phyloP scores from a whole-genome alignment of 2,888 invertebrate species.

The Poecilobothrus nobilitatus region DNA sequence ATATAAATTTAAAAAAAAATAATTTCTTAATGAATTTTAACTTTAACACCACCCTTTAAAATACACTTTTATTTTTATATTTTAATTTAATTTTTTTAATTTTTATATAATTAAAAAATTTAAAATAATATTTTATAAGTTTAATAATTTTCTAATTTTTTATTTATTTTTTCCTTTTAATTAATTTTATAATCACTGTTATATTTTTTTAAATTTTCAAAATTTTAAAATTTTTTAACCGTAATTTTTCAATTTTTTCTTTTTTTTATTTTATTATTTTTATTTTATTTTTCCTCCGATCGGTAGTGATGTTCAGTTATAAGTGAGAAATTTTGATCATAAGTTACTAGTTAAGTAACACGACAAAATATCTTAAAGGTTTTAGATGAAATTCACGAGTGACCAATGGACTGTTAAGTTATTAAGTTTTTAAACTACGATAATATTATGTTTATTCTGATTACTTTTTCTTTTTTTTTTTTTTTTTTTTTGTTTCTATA shows the following conservation, averaged over 20 bases:
- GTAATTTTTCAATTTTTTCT: neutral
- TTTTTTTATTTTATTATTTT: too few species aligned
- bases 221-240: neutral
- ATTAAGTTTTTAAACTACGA: neutral
- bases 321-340: conserved; percentile 30
- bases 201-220: neutral
- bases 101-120: conserved; percentile 10
- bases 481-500: neutral
- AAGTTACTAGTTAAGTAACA: neutral
- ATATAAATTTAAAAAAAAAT: conserved; percentile 8
- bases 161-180: neutral
- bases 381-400: conserved; percentile 8
- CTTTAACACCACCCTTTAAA: conserved; percentile 9
- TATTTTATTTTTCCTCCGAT: conserved; percentile 39
- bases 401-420: neutral
- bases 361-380: neutral
- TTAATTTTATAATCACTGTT: neutral
- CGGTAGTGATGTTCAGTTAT: conserved; percentile 41
- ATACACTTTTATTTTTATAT: neutral
- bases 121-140: neutral
- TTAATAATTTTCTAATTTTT: neutral
- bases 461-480: neutral
- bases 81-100: neutral
- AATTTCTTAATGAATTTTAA: neutral
- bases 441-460: neutral